Base-by-base conservation (phyloP, 2,113 vertebrate species). In the Pleuronectes platessa region DNA sequence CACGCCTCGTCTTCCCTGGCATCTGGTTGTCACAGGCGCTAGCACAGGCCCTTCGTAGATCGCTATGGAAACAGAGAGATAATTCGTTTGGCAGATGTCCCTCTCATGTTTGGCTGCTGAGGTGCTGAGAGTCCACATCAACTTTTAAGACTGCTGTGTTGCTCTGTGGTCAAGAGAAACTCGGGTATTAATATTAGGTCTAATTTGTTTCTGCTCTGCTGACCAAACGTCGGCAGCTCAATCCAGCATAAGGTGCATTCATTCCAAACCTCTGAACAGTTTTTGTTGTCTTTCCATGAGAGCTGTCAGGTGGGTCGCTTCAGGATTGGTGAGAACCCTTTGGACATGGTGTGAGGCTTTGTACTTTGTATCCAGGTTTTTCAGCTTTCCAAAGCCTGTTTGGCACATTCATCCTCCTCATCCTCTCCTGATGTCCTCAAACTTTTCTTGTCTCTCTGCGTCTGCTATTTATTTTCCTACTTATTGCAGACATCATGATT, bases 61-160 rank as follows among this genome's bases (percentile, higher is more conserved):
- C 49, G 72, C 89, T 90, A 91, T 92, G 89, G 85, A 91, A 92
- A 92, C 90, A 78, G 74, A 67, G 68, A 72, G 68, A 88, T 89
- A 72, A 85, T 90, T 86, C 86, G 86, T 91, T 85, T 85, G 90
- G 90, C 86, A 91, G 87, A 75, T 76, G 26, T 83, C 78, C 68
- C 73, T 88, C 79, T 89, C 74, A 85, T 79, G 77, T 77, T 87
- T 84, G 66, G 76, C 81, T 86, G 76, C 81, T 76, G 63, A 72
- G 70, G 86, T 58, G 79, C 66, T 84, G 66, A 76, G 67, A 82
- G 67, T 83, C 83, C 68, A 49, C 68, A 69, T 77, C 85, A 88
- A 85, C 73, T 84, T 90, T 84, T 67, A 59, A 61, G 64, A 73
- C 53, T 24, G 31, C 31, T 31, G 6, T 31, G 31, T 31, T 31